Conservation (phyloP, 2,113 vertebrate genomes). For the Nannospalax galili region DNA sequence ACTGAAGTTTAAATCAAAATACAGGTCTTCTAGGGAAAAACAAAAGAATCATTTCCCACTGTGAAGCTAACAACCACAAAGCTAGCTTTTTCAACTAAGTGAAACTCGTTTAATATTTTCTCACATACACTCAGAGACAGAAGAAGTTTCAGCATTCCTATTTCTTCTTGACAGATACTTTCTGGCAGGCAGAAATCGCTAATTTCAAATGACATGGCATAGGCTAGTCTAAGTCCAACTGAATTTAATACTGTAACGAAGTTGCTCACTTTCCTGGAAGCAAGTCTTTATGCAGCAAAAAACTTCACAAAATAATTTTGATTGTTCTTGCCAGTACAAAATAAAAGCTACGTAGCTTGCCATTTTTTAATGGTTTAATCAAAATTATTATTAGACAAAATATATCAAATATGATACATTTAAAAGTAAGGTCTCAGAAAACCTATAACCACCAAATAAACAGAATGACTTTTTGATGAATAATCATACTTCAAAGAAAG, state of each 20-base stretch:
- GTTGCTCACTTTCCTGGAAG: background rate
- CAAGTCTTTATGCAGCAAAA: constrained; percentile 39
- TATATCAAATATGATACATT: constrained; percentile 3
- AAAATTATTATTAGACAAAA: constrained; percentile 45
- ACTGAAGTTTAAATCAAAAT: constrained; percentile 34
- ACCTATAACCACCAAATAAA: constrained; percentile 60
- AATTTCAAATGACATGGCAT: background rate
- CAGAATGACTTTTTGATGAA: constrained; percentile 54
- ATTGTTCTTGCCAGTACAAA: constrained; percentile 12
- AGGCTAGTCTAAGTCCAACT: background rate
- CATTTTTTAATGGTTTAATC: constrained; percentile 39
- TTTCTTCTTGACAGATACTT: constrained; percentile 23
- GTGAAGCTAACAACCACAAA: background rate
- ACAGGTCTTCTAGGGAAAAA: background rate
- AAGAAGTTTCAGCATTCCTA: background rate
- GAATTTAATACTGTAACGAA: constrained; percentile 18
- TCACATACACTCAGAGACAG: background rate
- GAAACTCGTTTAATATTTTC: background rate
- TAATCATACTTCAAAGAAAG: constrained; percentile 74
- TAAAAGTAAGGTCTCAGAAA: constrained; percentile 52
- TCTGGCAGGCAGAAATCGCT: constrained; percentile 16
- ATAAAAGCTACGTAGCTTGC: constrained; percentile 39
- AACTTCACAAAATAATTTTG: constrained; percentile 32
- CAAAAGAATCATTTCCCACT: background rate
- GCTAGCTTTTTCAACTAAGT: background rate